A percentile compares a stretch with the other conserved stretches of the same genome.
Conservation (phyloP, 2,888 invertebrate species). For the Heteromyza rotundicornis region DNA sequence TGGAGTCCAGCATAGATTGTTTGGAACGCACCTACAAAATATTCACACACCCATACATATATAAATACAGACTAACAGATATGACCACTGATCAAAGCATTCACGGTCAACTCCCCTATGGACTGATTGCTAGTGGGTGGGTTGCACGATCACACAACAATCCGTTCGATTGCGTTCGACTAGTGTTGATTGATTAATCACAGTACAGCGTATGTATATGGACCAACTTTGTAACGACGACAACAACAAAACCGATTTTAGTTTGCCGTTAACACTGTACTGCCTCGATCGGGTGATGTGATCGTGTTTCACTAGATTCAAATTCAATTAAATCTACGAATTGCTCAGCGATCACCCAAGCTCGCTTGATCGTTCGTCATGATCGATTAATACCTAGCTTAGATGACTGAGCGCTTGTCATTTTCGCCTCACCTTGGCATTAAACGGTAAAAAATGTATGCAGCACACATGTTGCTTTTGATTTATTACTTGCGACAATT, state of each 20-base stretch:
- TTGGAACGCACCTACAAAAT: conserved; percentile 1
- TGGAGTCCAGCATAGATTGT: background rate
- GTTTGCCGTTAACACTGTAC: background rate
- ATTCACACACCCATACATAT: too few relatives aligned
- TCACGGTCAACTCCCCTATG: background rate
- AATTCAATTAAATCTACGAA: background rate
- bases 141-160: background rate
- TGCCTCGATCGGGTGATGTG: background rate
- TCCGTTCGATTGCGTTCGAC: conserved; percentile 12
- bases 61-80: too few relatives aligned
- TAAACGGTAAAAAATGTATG: background rate
- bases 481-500: background rate
- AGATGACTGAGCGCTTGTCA: background rate
- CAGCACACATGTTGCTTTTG: background rate
- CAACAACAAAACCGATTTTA: too few relatives aligned
- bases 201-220: too few relatives aligned
- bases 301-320: background rate
- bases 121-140: background rate
- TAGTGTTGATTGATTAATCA: conserved; percentile 52
- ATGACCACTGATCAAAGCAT: too few relatives aligned
- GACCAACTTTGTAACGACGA: too few relatives aligned
- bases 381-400: too few relatives aligned
- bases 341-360: background rate
- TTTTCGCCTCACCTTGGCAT: background rate
- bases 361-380: background rate